Evolutionary conservation across 2,113 vertebrate species (phyloP), one percentile per base, ranked within the genome.

Genomic region (Ariopsis seemanni): DNA sequence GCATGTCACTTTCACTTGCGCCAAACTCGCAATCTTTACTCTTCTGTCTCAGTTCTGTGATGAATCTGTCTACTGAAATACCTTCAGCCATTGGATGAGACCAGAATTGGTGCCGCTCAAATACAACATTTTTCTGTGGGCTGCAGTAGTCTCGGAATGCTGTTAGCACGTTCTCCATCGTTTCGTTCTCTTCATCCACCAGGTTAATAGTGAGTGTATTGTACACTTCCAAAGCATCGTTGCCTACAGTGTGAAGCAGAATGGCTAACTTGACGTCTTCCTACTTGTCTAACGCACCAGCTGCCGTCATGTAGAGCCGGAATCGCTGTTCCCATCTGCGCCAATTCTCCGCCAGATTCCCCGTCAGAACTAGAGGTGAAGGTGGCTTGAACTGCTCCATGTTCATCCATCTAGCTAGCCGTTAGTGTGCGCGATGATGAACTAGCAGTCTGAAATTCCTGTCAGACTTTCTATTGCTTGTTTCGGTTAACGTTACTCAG

Each of bases 281-380:
- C 1, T 17, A 1, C 17, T 58, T 58, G 15, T 6, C 8, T 8
- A 8, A 8, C 53, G 53, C 53, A 55, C 8, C 53, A 1, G 53
- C 1, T 10, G 88, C 88, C 0, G 6, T 53, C 75, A 84, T 81
- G 18, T 89, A 88, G 50, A 88, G 83, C 9, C n/a, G 30, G 34
- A 90, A 90, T 0, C 79, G 50, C 30, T 91, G 89, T 67, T 90
- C 85, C 87, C 71, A 91, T 71, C 79, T 89, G 2, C 65, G 77
- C 81, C 86, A 88, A 48, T 90, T 90, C 65, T 89, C 88, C 20
- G 72, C 80, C 6, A 90, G 0, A 34, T 71, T 89, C 6, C 86
- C 81, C 0, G 71, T 72, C 1, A 87, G 53, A 30, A 74, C 50
- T 9, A 87, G 52, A 7, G n/a, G 65, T 52, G 77, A 71, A 9